A percentile compares a stretch with the other conserved stretches of the same genome.
Conservation (phyloP, 2,888 invertebrate genomes). For the Calephelis perditalis region DNA sequence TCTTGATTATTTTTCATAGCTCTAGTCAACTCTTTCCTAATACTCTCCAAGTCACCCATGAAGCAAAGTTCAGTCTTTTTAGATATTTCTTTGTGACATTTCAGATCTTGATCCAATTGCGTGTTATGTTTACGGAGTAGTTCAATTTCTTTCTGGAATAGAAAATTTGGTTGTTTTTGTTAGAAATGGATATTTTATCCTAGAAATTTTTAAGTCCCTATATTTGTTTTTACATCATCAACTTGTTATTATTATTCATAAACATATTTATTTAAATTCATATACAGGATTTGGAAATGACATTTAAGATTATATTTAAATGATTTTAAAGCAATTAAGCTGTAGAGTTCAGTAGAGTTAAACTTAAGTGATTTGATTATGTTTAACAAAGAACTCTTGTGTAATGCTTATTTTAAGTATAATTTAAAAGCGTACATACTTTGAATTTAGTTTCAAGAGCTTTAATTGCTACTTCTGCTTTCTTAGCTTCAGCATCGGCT, state of each 20-base stretch:
- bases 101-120: slow-evolving; percentile 67
- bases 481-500: slow-evolving; percentile 70
- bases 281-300: no score
- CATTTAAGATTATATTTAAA: no score
- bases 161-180: not conserved
- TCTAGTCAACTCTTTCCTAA: slow-evolving; percentile 73
- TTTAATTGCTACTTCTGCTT: slow-evolving; percentile 66
- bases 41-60: slow-evolving; percentile 64
- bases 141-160: slow-evolving; percentile 54
- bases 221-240: no score
- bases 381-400: no score
- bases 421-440: slow-evolving; percentile 36
- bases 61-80: slow-evolving; percentile 65
- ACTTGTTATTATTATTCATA: no score
- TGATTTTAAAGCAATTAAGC: no score
- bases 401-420: no score
- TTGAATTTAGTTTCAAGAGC: slow-evolving; percentile 60
- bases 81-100: slow-evolving; percentile 59
- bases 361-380: no score
- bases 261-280: no score
- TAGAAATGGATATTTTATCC: no score
- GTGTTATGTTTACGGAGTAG: slow-evolving; percentile 57
- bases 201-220: no score
- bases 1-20: slow-evolving; percentile 79
- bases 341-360: no score